Evolutionary conservation across 2,797 vertebrate genomes (phyloP).

Genomic region (Pseudomugil tenellus): DNA sequence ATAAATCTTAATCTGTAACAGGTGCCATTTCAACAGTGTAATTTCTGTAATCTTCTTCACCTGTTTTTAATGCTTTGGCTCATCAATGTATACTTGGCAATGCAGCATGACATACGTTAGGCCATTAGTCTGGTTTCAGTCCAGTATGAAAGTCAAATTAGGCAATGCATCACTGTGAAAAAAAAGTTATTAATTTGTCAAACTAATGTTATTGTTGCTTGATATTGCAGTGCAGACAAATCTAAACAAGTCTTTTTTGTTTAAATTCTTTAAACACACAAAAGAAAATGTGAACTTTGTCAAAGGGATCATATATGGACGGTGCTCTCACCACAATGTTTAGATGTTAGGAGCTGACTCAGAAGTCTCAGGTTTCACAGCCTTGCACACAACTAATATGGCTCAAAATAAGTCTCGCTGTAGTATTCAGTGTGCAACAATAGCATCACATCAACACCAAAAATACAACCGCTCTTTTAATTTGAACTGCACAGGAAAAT

Average conservation of each 20-base stretch:
- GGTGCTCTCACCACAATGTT: conserved; percentile 11
- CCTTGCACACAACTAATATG: neutral
- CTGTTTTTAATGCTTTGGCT: conserved; percentile 2
- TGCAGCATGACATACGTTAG: neutral
- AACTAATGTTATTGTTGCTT: conserved; percentile 29
- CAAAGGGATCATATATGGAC: conserved; percentile 18
- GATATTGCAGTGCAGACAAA: conserved; percentile 25
- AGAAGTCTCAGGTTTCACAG: neutral
- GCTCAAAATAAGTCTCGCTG: conserved; percentile 2
- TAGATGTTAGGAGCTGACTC: conserved; percentile 12
- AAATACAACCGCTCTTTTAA: neutral
- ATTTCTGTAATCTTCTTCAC: neutral
- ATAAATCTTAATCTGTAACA: neutral
- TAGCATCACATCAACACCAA: neutral
- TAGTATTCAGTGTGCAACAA: conserved; percentile 5
- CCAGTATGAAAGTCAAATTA: conserved; percentile 1
- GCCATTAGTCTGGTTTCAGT: conserved; percentile 15
- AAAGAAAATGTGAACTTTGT: conserved; percentile 28
- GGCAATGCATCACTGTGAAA: neutral
- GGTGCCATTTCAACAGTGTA: neutral
- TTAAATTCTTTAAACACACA: conserved; percentile 32
- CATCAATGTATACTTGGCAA: neutral
- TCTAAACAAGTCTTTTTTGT: conserved; percentile 33
- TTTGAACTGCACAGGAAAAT: neutral
- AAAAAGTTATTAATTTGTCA: conserved; percentile 20